Evolutionary conservation across 2,113 vertebrate genomes (phyloP).

Genomic region (Eudorcas thomsonii): DNA sequence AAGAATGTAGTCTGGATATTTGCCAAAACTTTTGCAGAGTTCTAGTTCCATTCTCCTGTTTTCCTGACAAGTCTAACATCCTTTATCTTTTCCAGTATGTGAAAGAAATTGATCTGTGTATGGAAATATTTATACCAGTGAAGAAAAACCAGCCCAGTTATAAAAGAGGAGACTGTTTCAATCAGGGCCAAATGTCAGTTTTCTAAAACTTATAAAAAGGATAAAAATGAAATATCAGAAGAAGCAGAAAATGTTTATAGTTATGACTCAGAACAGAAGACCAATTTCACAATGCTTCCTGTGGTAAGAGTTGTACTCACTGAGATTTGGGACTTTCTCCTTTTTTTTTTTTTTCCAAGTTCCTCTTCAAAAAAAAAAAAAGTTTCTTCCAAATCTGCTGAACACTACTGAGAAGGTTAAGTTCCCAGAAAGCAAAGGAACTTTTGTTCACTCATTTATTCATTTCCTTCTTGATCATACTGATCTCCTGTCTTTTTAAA

Average conservation of each 20-base stretch:
- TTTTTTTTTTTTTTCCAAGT: background rate
- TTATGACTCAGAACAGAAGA: slow-evolving; percentile 39
- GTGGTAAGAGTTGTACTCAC: slow-evolving; percentile 27
- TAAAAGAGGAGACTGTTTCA: slow-evolving; percentile 28
- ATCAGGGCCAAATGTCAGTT: slow-evolving; percentile 22
- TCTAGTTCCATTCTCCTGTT: background rate
- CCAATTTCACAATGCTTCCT: slow-evolving; percentile 57
- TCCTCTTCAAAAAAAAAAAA: slow-evolving; percentile 42
- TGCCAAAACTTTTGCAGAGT: background rate
- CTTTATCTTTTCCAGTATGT: background rate
- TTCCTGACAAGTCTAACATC: background rate
- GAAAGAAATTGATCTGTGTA: slow-evolving; percentile 5
- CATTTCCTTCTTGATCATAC: background rate
- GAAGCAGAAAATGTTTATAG: slow-evolving; percentile 26
- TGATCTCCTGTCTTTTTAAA: background rate
- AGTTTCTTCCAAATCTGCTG: slow-evolving; percentile 30
- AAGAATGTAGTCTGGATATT: background rate
- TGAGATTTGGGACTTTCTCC: background rate
- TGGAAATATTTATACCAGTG: slow-evolving; percentile 6
- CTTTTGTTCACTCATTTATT: background rate
- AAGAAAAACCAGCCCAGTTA: background rate
- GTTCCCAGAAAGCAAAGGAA: slow-evolving; percentile 14
- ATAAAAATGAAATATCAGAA: slow-evolving; percentile 47
- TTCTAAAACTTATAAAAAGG: slow-evolving; percentile 34
- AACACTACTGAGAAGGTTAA: background rate